Evolutionary conservation across 2,888 invertebrate genomes (phyloP).

Genomic region (Mellilla xanthometata): DNA sequence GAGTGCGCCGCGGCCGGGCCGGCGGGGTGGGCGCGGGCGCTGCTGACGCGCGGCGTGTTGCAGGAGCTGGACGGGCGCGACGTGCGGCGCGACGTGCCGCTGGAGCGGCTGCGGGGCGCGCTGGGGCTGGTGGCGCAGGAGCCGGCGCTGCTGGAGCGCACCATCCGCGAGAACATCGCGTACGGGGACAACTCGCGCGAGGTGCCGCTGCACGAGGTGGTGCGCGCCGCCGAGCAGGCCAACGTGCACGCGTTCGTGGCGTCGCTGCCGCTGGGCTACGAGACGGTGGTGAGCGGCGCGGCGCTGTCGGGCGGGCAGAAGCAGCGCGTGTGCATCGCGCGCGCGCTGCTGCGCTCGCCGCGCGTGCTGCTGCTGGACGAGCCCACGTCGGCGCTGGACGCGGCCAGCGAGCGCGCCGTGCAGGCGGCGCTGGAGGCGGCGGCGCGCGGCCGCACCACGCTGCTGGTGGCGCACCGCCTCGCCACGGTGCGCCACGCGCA

Average conservation of each 20-base stretch:
- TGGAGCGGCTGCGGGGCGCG: conserved; percentile 86
- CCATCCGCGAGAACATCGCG: conserved; percentile 92
- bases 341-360: conserved; percentile 85
- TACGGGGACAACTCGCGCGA: conserved; percentile 88
- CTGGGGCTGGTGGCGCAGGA: conserved; percentile 93
- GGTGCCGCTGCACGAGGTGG: conserved; percentile 86
- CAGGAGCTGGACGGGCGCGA: conserved; percentile 81
- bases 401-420: conserved; percentile 87
- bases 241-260: conserved; percentile 90
- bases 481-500: conserved; percentile 92
- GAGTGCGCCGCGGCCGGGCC: conserved; percentile 42
- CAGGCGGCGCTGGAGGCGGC: conserved; percentile 92
- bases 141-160: conserved; percentile 90
- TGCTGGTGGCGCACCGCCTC: conserved; percentile 93
- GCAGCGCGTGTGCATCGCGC: conserved; percentile 88
- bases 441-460: conserved; percentile 88
- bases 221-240: conserved; percentile 87
- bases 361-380: conserved; percentile 85
- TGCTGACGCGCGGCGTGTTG: conserved; percentile 86
- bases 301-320: conserved; percentile 89
- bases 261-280: conserved; percentile 86
- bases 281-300: conserved; percentile 82
- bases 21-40: conserved; percentile 10
- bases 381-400: conserved; percentile 88
- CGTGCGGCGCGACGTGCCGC: conserved; percentile 80